phyloP scores from a whole-genome alignment of 1,140 invertebrate species.

The Lepidotrigona ventralis region DNA sequence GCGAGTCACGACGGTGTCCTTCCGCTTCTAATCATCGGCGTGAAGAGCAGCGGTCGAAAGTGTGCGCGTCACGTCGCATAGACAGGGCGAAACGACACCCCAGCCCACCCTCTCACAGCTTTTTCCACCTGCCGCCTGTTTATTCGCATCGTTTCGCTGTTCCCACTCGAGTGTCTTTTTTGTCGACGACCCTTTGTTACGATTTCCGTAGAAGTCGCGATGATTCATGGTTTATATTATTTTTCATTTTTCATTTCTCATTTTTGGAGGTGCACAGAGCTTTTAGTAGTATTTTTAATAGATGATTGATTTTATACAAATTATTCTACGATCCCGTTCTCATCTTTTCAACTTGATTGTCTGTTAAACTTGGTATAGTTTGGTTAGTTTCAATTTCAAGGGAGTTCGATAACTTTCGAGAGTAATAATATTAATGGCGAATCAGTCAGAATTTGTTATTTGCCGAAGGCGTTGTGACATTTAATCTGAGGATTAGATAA shows the following conservation, averaged over 20 bases:
- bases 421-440: neutral
- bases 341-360: no score
- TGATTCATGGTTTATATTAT: neutral
- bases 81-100: neutral
- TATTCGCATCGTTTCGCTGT: constrained; percentile 14
- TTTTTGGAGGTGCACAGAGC: no score
- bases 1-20: constrained; percentile 34
- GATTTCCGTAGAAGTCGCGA: neutral
- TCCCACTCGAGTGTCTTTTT: constrained; percentile 1
- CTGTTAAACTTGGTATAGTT: no score
- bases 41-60: constrained; percentile 32
- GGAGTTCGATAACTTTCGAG: no score
- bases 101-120: neutral
- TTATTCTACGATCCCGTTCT: no score
- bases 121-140: neutral
- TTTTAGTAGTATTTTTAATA: neutral
- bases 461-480: neutral
- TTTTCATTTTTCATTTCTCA: neutral
- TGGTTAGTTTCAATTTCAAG: neutral
- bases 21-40: constrained; percentile 50
- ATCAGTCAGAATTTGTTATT: neutral
- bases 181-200: neutral
- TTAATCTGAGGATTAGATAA: neutral
- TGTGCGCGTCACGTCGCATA: neutral
- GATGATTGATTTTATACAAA: no score